phyloP scores from a whole-genome alignment of 2,888 invertebrate genomes.

The Criorhina ranunculi region DNA sequence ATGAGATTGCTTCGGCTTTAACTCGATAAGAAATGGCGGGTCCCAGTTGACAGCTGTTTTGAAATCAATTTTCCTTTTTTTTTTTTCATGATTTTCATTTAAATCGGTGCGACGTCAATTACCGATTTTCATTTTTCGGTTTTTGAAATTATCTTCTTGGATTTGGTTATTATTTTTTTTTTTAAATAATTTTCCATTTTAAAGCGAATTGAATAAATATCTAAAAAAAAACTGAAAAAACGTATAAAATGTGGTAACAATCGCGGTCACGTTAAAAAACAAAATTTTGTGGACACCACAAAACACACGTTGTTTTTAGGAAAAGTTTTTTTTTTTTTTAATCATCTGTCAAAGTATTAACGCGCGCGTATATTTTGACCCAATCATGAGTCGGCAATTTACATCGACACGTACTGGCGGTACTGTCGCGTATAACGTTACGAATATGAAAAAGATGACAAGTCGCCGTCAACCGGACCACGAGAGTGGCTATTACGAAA shows the following conservation, averaged over 20 bases:
- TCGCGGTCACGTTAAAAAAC: constrained; percentile 1
- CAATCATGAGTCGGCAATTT: constrained; percentile 63
- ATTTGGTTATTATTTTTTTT: background rate
- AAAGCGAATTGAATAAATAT: too few species aligned
- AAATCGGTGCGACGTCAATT: constrained; percentile 16
- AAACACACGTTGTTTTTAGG: constrained; percentile 8
- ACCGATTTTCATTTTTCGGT: constrained; percentile 25
- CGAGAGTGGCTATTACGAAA: constrained; percentile 94
- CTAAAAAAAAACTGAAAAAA: constrained; percentile 20
- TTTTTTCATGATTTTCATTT: constrained; percentile 17
- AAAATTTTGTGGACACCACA: constrained; percentile 2
- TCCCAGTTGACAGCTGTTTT: constrained; percentile 71
- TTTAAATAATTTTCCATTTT: background rate
- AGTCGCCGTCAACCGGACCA: constrained; percentile 89
- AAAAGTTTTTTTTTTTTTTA: constrained; percentile 14
- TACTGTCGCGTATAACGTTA: constrained; percentile 55
- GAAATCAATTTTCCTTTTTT: constrained; percentile 25
- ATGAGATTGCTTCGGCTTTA: constrained; percentile 55
- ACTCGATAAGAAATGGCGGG: constrained; percentile 68
- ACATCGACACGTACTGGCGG: constrained; percentile 57
- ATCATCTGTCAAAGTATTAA: constrained; percentile 30
- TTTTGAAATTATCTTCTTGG: constrained; percentile 4
- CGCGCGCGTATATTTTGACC: constrained; percentile 35
- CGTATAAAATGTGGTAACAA: constrained; percentile 57
- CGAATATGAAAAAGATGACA: constrained; percentile 85